Evolutionary conservation across 2,888 invertebrate genomes (phyloP), one percentile per base, ranked within the genome.

Genomic region (Athrips mouffetella): DNA sequence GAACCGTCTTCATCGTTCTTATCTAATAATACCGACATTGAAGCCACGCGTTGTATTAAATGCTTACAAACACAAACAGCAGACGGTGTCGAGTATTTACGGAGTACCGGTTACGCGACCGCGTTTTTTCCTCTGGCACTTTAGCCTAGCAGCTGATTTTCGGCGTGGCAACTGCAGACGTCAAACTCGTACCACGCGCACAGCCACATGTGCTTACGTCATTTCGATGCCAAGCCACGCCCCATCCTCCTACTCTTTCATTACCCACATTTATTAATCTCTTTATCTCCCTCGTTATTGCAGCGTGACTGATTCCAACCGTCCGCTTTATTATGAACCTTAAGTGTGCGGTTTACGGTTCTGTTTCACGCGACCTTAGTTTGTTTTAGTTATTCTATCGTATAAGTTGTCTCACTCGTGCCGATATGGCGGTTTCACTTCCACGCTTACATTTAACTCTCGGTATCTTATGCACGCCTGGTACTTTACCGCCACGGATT

Each of bases 401-500:
- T 63, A 55, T 53, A 48, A n/a, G 52, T 57, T 57, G 53, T 76
- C 74, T 68, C 75, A 45, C 58, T 77, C 67, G 50, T 57, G 57
- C 62, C 52, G 58, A 55, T 69, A 65, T 54, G 47, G 53, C 60
- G 60, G 60, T 76, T 70, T 68, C 73, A 58, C 59, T 69, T 65
- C 49, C 60, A 55, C 56, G 49, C 50, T 54, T 58, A 52, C 58
- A 57, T 62, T 53, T 64, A 70, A 58, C 73, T 71, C 74, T 66
- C 57, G 52, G 52, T 48, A 45, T 30, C 54, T 62, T 74, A 76
- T 88, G 86, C 52, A 69, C 69, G 73, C 86, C 87, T 88, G 78
- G 87, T 88, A 77, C 62, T 87, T 88, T 87, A 80, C 87, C 88
- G 88, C 88, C 86, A 85, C 83, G 75, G 73, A 84, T 73, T 86